Conservation (phyloP, 2,888 invertebrate genomes). For the Eumacrocentrus americanus region DNA sequence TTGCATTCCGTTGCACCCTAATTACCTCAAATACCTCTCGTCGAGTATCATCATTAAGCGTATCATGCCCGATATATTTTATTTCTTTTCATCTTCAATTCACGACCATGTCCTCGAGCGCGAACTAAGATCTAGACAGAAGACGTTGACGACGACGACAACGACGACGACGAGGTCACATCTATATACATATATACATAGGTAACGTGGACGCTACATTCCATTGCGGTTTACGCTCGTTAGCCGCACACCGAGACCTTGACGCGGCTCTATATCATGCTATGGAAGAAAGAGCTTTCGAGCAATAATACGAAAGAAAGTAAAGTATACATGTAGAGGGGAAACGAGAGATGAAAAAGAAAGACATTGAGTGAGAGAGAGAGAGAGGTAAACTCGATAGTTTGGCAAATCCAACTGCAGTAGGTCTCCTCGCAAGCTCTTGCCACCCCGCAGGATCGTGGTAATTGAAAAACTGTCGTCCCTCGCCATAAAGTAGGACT, state of each 20-base stretch:
- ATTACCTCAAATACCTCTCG: conserved; percentile 11
- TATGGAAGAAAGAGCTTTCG: conserved; percentile 3
- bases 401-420: conserved; percentile 27
- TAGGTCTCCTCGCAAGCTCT: conserved; percentile 2
- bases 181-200: neutral
- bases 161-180: conserved; percentile 16
- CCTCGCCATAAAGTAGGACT: conserved; percentile 43
- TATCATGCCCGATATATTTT: neutral
- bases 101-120: neutral
- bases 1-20: neutral
- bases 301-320: neutral
- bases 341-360: conserved; percentile 1
- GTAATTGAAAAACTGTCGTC: conserved; percentile 52
- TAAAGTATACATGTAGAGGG: neutral
- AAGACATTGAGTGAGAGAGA: neutral
- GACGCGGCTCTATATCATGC: conserved; percentile 15
- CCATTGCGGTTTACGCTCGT: conserved; percentile 23
- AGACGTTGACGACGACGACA: neutral
- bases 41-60: neutral
- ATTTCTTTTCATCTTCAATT: conserved; percentile 4
- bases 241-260: conserved; percentile 7
- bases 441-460: conserved; percentile 28
- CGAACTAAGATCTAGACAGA: conserved; percentile 2
- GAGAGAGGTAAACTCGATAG: conserved; percentile 22
- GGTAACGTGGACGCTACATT: neutral